These are phyloP conservation scores for Globicephala melas DNA, from an alignment of 2,113 vertebrate species.

Conservation along the genomic window DNA sequence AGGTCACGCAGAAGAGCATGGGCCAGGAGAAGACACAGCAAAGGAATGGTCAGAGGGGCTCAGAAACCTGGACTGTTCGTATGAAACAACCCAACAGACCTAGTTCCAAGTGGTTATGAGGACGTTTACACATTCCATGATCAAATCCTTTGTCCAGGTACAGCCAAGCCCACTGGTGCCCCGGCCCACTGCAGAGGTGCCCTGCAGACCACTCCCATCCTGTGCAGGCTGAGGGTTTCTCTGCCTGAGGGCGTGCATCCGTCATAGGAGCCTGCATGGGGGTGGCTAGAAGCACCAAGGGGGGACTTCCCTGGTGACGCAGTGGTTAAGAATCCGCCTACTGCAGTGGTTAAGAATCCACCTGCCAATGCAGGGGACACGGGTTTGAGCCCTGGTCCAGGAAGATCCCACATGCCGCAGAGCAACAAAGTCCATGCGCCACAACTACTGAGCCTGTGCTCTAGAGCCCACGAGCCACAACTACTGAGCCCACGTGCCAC, in stretches of 20 bases:
- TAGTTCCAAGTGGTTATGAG: background rate
- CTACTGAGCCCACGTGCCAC: too few relatives aligned
- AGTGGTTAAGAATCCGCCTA: too few relatives aligned
- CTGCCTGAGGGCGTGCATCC: background rate
- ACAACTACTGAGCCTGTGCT: too few relatives aligned
- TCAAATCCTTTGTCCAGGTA: background rate
- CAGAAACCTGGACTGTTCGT: background rate
- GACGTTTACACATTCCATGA: background rate
- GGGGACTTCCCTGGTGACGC: background rate
- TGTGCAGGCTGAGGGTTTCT: background rate
- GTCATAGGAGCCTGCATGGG: rapidly evolving
- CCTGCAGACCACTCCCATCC: background rate
- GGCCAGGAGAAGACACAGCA: background rate
- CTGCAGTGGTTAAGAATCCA: too few relatives aligned
- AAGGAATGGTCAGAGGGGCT: background rate
- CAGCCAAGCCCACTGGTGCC: background rate
- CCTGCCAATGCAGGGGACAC: too few relatives aligned
- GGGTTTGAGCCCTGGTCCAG: too few relatives aligned
- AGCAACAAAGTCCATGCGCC: rapidly evolving
- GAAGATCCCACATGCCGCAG: too few relatives aligned
- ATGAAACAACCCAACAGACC: background rate
- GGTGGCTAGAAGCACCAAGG: background rate
- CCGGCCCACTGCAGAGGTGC: background rate
- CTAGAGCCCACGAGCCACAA: too few relatives aligned
- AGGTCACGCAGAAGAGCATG: background rate